Percentiles rank a stretch among this genome's conserved stretches.
Conservation (phyloP, 2,797 vertebrate genomes). For the Allobates femoralis region DNA sequence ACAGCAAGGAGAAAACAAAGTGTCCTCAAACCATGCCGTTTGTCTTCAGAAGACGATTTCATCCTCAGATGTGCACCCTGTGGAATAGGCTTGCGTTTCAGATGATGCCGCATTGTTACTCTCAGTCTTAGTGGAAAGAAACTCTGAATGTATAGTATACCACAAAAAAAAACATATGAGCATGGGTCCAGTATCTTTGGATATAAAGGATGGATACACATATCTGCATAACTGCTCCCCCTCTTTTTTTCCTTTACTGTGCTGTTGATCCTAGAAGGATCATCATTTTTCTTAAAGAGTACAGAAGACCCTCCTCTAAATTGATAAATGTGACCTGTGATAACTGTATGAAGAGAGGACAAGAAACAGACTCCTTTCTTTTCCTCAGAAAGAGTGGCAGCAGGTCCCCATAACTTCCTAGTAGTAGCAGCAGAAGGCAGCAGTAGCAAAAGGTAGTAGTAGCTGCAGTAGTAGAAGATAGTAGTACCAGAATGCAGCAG, state of each 20-base stretch:
- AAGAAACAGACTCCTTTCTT: no score
- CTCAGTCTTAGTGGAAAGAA: background rate
- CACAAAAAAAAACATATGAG: background rate
- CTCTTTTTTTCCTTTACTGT: background rate
- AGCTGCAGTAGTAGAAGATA: no score
- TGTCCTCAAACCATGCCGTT: slow-evolving; percentile 11
- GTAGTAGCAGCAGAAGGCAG: no score
- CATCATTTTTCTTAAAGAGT: no score
- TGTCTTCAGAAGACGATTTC: background rate
- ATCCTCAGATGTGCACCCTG: background rate
- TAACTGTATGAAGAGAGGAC: no score
- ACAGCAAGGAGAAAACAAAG: slow-evolving; percentile 25
- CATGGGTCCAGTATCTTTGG: background rate
- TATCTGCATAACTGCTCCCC: background rate
- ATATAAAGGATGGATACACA: background rate
- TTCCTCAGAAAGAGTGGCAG: no score
- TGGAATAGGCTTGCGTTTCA: background rate
- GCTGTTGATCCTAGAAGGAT: no score
- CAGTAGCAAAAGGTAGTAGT: no score
- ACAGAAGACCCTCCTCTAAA: no score
- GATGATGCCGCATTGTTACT: background rate
- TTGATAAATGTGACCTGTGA: no score
- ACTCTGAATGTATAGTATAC: background rate
- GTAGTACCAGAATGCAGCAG: no score
- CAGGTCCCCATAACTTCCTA: no score